Conservation (phyloP, 1,140 invertebrate species). For the Amphibalanus amphitrite region DNA sequence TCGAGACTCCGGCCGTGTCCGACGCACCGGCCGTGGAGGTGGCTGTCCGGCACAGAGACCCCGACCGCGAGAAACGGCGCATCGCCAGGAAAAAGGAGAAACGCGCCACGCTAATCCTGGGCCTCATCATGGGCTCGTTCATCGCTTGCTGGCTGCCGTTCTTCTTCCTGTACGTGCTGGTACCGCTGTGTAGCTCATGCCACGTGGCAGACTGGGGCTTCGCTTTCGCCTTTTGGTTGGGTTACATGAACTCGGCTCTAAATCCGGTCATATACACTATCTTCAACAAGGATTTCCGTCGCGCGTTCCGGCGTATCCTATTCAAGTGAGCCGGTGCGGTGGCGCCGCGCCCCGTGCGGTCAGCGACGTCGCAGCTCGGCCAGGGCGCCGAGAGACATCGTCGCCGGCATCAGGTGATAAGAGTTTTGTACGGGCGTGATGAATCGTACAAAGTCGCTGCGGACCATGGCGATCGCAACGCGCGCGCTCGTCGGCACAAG, state of each 20-base stretch:
- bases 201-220: conserved; percentile 68
- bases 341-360: too few species aligned
- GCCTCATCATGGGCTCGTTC: conserved; percentile 97
- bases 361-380: too few species aligned
- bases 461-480: too few species aligned
- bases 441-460: too few species aligned
- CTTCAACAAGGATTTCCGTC: conserved; percentile 93
- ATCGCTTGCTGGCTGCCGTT: conserved; percentile 98
- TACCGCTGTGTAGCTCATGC: conserved; percentile 56
- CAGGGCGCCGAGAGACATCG: too few species aligned
- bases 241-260: conserved; percentile 98
- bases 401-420: too few species aligned
- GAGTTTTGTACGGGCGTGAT: too few species aligned
- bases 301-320: conserved; percentile 83
- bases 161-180: conserved; percentile 83
- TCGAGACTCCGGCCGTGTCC: conserved; percentile 18
- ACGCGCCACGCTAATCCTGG: conserved; percentile 86
- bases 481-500: too few species aligned
- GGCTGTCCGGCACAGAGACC: conserved; percentile 37
- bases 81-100: conserved; percentile 93
- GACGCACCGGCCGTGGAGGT: conserved; percentile 16
- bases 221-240: conserved; percentile 93
- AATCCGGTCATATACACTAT: too few species aligned
- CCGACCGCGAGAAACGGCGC: conserved; percentile 78
- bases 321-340: conserved; percentile 53